phyloP scores from a whole-genome alignment of 2,797 vertebrate genomes.

The Nyctalus aviator region DNA sequence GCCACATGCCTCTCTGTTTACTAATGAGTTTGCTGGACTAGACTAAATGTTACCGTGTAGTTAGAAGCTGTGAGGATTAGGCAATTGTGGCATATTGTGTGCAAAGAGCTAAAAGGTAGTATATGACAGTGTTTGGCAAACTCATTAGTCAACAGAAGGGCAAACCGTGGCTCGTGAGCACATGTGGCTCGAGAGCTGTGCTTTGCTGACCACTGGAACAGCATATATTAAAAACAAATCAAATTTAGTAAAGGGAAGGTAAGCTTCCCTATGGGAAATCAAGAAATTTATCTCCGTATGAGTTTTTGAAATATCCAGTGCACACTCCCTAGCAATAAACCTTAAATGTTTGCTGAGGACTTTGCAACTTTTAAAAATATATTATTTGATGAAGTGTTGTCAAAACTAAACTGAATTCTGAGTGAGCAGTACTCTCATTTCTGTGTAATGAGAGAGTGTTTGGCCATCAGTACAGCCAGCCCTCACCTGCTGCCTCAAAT shows the following conservation, averaged over 20 bases:
- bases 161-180: too few species aligned
- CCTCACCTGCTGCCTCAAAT: background rate
- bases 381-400: background rate
- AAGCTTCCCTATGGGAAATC: background rate
- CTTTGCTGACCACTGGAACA: background rate
- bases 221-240: background rate
- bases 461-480: background rate
- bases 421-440: background rate
- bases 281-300: background rate
- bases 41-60: too few species aligned
- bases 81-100: too few species aligned
- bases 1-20: too few species aligned
- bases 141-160: too few species aligned
- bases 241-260: background rate
- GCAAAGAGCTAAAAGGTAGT: too few species aligned
- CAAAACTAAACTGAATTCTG: background rate
- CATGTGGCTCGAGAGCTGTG: too few species aligned
- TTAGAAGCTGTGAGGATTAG: too few species aligned
- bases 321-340: background rate
- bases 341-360: background rate
- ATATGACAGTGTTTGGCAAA: too few species aligned
- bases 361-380: background rate
- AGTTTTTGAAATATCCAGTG: constrained; percentile 3
- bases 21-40: too few species aligned
- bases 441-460: background rate